Conservation (phyloP, 2,888 invertebrate species). For the Andrena bicolor region DNA sequence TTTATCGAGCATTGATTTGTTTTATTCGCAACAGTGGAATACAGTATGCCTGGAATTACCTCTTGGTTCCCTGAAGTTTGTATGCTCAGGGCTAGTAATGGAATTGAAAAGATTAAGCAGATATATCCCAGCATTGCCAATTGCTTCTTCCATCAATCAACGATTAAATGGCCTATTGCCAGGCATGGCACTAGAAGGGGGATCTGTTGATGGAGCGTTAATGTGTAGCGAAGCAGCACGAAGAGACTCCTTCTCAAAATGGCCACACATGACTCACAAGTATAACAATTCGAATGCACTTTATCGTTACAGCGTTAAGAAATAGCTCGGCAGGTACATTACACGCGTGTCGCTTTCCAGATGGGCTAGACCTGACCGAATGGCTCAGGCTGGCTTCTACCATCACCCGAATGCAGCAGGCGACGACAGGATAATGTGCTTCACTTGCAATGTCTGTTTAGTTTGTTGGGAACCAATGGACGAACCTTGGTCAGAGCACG, state of each 20-base stretch:
- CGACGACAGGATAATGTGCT: slow-evolving; percentile 98
- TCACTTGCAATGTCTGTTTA: slow-evolving; percentile 96
- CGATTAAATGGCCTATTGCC: slow-evolving; percentile 92
- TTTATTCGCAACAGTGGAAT: slow-evolving; percentile 91
- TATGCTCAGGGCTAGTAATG: slow-evolving; percentile 92
- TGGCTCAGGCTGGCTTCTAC: slow-evolving; percentile 99
- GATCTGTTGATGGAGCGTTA: slow-evolving; percentile 86
- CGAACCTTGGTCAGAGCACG: slow-evolving; percentile 99
- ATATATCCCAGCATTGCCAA: slow-evolving; percentile 94
- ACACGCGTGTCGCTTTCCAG: slow-evolving; percentile 84
- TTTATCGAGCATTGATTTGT: not conserved
- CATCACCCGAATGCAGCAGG: slow-evolving; percentile 96
- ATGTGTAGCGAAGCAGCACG: slow-evolving; percentile 98
- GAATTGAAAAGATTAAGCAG: slow-evolving; percentile 93
- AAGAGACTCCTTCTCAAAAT: slow-evolving; percentile 95
- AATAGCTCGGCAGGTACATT: slow-evolving; percentile 12
- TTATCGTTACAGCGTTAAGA: not conserved
- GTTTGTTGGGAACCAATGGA: slow-evolving; percentile 99
- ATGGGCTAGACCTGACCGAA: slow-evolving; percentile 97
- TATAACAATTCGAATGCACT: slow-evolving; percentile 83
- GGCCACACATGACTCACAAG: slow-evolving; percentile 99
- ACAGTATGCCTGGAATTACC: slow-evolving; percentile 94
- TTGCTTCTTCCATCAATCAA: slow-evolving; percentile 95
- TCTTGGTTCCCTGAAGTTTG: slow-evolving; percentile 91
- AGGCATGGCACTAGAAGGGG: slow-evolving; percentile 85